Conservation (phyloP, 2,113 vertebrate species). For the Castor canadensis region DNA sequence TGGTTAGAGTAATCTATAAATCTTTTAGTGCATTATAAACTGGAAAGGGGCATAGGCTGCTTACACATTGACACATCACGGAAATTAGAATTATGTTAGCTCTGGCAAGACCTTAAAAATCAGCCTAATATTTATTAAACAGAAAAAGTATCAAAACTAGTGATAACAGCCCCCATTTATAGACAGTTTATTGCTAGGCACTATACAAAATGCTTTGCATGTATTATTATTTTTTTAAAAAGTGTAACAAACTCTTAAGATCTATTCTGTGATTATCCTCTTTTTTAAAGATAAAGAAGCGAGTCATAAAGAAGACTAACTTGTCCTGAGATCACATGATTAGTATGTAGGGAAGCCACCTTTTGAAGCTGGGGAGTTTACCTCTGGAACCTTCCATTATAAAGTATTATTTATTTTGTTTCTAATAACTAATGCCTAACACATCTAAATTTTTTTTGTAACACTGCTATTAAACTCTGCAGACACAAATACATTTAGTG, state of each 20-base stretch:
- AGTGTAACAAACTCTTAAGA: neutral
- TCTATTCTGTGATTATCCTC: neutral
- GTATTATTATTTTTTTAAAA: neutral
- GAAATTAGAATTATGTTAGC: neutral
- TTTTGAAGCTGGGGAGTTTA: conserved; percentile 4
- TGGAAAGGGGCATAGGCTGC: neutral
- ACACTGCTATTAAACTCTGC: conserved; percentile 47
- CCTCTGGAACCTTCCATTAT: neutral
- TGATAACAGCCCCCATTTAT: neutral
- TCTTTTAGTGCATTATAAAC: neutral
- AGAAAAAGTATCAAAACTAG: neutral
- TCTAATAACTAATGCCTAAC: conserved; percentile 52
- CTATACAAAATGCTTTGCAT: neutral
- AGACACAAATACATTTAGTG: conserved; percentile 45
- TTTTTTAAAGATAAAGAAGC: conserved; percentile 2
- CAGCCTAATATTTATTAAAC: neutral
- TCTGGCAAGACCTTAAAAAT: neutral
- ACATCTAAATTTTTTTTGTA: conserved; percentile 45
- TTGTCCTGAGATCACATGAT: neutral
- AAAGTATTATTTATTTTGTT: conserved; percentile 43
- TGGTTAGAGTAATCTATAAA: neutral
- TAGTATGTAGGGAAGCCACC: neutral
- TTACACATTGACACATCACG: neutral
- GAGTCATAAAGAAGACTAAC: neutral
- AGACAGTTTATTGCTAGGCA: neutral